phyloP scores from a whole-genome alignment of 2,113 vertebrate species.

The Psammodynastes pulverulentus region DNA sequence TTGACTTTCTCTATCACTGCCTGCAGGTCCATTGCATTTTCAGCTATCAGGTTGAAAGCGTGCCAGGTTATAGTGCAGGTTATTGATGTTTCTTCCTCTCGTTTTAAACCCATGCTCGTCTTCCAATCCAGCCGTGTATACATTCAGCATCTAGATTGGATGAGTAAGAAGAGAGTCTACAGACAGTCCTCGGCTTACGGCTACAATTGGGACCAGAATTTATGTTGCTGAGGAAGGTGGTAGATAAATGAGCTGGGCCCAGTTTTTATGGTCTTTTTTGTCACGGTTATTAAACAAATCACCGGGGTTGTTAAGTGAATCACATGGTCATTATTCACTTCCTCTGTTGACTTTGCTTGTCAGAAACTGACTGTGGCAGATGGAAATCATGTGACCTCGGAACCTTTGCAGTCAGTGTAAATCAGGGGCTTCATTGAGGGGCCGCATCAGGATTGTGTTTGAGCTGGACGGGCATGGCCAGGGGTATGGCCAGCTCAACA shows the following conservation, averaged over 20 bases:
- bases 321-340: background rate
- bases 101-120: background rate
- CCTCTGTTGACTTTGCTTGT: background rate
- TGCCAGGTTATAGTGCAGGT: background rate
- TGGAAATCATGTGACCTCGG: background rate
- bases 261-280: background rate
- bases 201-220: background rate
- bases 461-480: too few species aligned
- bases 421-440: too few species aligned
- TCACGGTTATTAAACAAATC: background rate
- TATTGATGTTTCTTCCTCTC: background rate
- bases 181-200: background rate
- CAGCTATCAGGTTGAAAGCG: background rate
- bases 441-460: too few species aligned
- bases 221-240: background rate
- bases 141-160: background rate
- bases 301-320: background rate
- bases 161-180: background rate
- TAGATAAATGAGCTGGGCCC: background rate
- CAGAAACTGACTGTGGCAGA: background rate
- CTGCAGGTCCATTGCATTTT: background rate
- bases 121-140: background rate
- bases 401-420: background rate
- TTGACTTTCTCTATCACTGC: background rate
- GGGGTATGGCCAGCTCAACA: too few species aligned